A percentile compares a stretch with the other conserved stretches of the same genome.
Conservation (phyloP, 2,113 vertebrate species). For the Siniperca chuatsi region DNA sequence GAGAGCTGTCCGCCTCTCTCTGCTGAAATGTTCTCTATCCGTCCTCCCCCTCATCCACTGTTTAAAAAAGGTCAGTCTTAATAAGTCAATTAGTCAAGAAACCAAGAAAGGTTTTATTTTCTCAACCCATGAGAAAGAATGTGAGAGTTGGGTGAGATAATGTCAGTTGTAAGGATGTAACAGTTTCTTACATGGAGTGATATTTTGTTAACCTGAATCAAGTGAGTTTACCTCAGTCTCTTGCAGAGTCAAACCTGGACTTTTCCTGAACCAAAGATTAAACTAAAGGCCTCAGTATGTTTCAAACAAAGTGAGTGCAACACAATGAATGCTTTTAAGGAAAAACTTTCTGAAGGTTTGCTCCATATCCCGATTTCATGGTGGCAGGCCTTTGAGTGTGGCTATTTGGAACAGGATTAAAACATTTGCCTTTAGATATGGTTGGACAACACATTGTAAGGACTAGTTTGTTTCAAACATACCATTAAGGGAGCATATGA, state of each 20-base stretch:
- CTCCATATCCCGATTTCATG: too few species aligned
- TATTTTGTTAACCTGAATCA: not conserved
- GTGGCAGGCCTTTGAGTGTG: too few species aligned
- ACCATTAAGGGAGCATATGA: not conserved
- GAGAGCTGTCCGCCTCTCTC: slow-evolving; percentile 42
- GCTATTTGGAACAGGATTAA: too few species aligned
- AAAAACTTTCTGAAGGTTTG: too few species aligned
- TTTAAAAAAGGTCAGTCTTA: slow-evolving; percentile 37
- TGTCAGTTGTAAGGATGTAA: not conserved
- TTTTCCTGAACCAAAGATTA: not conserved
- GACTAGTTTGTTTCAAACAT: not conserved
- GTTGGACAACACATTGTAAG: not conserved
- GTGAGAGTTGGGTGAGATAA: not conserved
- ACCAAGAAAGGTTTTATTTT: slow-evolving; percentile 3
- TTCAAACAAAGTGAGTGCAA: not conserved
- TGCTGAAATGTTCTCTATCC: slow-evolving; percentile 21
- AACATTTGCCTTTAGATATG: too few species aligned
- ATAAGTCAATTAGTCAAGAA: slow-evolving; percentile 42
- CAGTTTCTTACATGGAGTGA: not conserved
- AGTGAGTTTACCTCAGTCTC: not conserved
- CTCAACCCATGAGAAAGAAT: not conserved
- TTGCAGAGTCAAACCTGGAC: not conserved
- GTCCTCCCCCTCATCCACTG: slow-evolving; percentile 26
- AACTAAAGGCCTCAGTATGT: not conserved
- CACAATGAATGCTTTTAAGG: too few species aligned